Evolutionary conservation across 2,888 invertebrate genomes (phyloP), one percentile per base, ranked within the genome.

Genomic region (Hydroisotoma schaefferi): DNA sequence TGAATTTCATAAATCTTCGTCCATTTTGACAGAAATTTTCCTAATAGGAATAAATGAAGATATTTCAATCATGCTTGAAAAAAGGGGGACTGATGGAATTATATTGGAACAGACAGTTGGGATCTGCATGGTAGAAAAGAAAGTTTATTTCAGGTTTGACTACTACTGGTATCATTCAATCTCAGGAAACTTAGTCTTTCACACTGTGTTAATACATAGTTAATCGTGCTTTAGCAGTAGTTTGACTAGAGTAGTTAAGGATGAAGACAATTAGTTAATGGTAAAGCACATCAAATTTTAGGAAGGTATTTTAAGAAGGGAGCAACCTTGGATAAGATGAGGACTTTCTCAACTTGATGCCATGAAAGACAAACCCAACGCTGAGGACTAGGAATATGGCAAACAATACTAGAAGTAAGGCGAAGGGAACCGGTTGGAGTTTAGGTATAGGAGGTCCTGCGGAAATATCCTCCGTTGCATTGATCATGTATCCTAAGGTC

Each of bases 401-500:
- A 40, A 74, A 74, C 4, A 73, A 57, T 3, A 72, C 55, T 15
- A 72, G 57, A 22, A 74, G 68, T 8, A 72, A 49, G 3, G 65
- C 53, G 58, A 74, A 73, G 3, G 68, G 57, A 1, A 68, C n/a
- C 0, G 62, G 49, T n/a, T 60, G 54, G 49, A 74, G 27, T 25
- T 62, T 62, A 1, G 73, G 71, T 12, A 62, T 53, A 22, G 55
- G 40, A 2, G 56, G 58, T 6, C 73, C 74, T 2, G 73, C 70
- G 28, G 78, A 75, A 51, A 79, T 76, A 28, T 67, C 66, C 51
- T 77, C 77, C 2, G 79, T 80, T 23, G 76, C 76, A 63, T 78
- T 76, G 15, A 80, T 73, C 77, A 80, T 79, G 66, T 76, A 80
- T 4, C 81, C 80, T 29, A 80, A 65, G 0, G 78, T 71, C 81